Evolutionary conservation across 2,888 invertebrate genomes (phyloP).

Genomic region (Taenaris catops): DNA sequence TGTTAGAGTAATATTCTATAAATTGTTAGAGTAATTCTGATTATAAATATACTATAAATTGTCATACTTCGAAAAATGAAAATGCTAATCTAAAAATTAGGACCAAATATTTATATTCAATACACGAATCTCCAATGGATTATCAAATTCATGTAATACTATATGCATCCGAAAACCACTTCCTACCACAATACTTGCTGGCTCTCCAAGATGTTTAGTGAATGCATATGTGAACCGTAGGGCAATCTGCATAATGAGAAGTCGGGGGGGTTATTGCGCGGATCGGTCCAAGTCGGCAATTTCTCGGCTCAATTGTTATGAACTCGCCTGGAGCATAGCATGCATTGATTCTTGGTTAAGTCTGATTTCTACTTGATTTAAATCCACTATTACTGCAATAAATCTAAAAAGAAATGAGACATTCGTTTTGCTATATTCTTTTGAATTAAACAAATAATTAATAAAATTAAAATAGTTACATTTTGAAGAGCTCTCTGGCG

Average conservation of each 20-base stretch:
- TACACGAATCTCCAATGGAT: slow-evolving; percentile 5
- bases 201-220: slow-evolving; percentile 48
- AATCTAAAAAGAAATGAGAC: too few species aligned
- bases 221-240: slow-evolving; percentile 53
- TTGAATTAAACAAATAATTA: too few species aligned
- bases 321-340: slow-evolving; percentile 33
- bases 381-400: too few species aligned
- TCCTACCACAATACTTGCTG: slow-evolving; percentile 21
- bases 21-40: too few species aligned
- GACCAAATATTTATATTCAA: slow-evolving; percentile 3
- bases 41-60: too few species aligned
- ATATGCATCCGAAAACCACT: slow-evolving; percentile 24
- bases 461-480: too few species aligned
- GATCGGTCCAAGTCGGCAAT: slow-evolving; percentile 61
- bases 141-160: slow-evolving; percentile 16
- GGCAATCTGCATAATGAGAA: slow-evolving; percentile 73
- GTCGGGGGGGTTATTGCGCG: slow-evolving; percentile 64
- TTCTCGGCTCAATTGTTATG: slow-evolving; percentile 66
- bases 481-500: too few species aligned
- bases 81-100: too few species aligned
- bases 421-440: too few species aligned
- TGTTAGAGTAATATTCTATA: too few species aligned
- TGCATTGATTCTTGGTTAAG: slow-evolving; percentile 45
- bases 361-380: slow-evolving; percentile 14
- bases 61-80: too few species aligned